Conservation (phyloP, 2,797 vertebrate genomes). For the Antrozous pallidus region DNA sequence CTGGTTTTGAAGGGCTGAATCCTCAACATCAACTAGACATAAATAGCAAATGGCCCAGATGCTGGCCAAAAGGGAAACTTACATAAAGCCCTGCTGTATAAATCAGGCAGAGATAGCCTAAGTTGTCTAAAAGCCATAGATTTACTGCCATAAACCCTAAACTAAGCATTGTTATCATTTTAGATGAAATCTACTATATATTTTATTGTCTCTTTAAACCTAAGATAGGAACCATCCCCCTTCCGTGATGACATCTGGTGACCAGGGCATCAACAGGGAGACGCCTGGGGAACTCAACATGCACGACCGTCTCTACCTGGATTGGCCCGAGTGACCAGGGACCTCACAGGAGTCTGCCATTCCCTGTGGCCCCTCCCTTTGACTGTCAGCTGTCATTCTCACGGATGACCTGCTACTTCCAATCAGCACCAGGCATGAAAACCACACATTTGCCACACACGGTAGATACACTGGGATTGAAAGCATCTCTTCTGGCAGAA, state of each 20-base stretch:
- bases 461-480: neutral
- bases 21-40: neutral
- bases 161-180: neutral
- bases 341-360: rapidly evolving
- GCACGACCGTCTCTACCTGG: neutral
- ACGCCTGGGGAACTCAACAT: neutral
- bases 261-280: neutral
- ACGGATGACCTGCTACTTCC: neutral
- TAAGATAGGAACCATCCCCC: neutral
- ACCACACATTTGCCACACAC: no score
- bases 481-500: neutral
- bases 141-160: neutral
- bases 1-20: neutral
- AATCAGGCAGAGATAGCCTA: neutral
- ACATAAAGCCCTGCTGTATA: neutral
- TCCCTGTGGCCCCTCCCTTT: neutral
- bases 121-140: neutral
- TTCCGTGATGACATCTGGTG: neutral
- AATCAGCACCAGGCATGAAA: neutral
- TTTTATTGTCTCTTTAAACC: neutral
- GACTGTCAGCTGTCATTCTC: neutral
- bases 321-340: rapidly evolving
- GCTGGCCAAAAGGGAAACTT: neutral
- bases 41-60: neutral
- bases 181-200: neutral